Conservation (phyloP, 2,888 invertebrate genomes). For the Coremacera marginata region DNA sequence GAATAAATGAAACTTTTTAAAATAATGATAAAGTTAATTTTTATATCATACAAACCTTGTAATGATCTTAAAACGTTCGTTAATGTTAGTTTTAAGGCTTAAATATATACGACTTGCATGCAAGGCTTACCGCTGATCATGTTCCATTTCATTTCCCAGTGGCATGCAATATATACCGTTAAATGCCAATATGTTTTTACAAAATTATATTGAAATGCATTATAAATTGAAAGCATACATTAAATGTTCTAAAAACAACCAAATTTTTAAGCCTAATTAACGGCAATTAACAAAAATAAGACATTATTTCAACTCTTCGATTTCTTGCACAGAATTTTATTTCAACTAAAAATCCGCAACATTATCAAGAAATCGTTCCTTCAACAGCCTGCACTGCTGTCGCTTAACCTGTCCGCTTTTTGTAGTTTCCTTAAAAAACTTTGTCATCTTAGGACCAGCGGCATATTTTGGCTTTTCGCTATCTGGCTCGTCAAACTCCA, state of each 20-base stretch:
- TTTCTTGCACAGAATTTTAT: neutral
- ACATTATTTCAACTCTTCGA: neutral
- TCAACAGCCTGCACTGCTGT: conserved; percentile 77
- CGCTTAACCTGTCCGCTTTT: conserved; percentile 68
- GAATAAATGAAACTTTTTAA: no score
- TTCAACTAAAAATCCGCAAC: conserved; percentile 70
- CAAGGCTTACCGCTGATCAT: neutral
- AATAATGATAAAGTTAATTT: no score
- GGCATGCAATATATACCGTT: conserved; percentile 42
- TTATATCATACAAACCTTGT: no score
- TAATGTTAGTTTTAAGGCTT: no score
- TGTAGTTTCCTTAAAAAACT: conserved; percentile 70
- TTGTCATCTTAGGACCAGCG: conserved; percentile 73
- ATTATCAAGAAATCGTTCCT: conserved; percentile 74
- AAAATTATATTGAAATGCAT: no score
- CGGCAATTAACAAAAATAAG: neutral
- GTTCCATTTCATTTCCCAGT: neutral
- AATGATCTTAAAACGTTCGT: no score
- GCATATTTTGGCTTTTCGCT: conserved; percentile 69
- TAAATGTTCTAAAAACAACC: no score
- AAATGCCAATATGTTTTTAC: no score
- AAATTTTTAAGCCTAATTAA: no score
- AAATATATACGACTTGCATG: no score
- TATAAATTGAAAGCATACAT: no score
- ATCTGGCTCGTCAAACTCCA: conserved; percentile 76